These are phyloP conservation scores for Monopterus albus DNA, from an alignment of 2,113 vertebrate genomes.

Conservation along the genomic window DNA sequence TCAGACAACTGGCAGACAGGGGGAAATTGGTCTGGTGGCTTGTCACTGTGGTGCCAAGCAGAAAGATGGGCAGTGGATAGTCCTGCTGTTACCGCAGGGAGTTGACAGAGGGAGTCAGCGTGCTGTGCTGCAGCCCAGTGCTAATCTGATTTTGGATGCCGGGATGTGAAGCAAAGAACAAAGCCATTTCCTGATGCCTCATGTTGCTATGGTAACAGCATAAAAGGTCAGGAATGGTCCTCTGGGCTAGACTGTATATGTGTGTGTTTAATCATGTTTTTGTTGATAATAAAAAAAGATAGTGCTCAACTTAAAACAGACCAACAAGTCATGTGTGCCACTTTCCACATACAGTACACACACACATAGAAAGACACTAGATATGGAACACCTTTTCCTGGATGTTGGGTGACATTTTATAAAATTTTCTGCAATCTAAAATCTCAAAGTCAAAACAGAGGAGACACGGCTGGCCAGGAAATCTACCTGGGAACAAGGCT, in stretches of 20 bases:
- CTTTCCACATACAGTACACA: neutral
- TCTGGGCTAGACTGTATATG: constrained; percentile 3
- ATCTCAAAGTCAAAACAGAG: constrained; percentile 29
- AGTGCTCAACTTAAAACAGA: neutral
- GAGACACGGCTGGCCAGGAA: constrained; percentile 1
- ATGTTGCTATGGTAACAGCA: constrained; percentile 59
- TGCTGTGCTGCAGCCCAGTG: constrained; percentile 19
- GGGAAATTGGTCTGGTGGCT: constrained; percentile 66
- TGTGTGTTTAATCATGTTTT: constrained; percentile 27
- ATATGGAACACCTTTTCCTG: constrained; percentile 16
- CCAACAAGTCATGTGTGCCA: constrained; percentile 19
- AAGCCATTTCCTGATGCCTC: constrained; percentile 66
- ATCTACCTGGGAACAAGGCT: neutral
- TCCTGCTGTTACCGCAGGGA: constrained; percentile 54
- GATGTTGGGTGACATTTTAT: constrained; percentile 57
- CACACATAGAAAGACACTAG: constrained; percentile 9
- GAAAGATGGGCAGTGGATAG: constrained; percentile 35
- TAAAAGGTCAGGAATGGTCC: constrained; percentile 5
- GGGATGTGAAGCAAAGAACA: constrained; percentile 40
- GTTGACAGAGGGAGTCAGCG: constrained; percentile 75
- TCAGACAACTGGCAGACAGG: constrained; percentile 67
- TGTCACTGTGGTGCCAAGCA: constrained; percentile 52
- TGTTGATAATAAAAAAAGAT: constrained; percentile 15
- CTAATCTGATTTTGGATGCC: constrained; percentile 56
- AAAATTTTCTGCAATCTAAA: constrained; percentile 57